phyloP scores from a whole-genome alignment of 2,797 vertebrate genomes.

The Lacerta bilineata region DNA sequence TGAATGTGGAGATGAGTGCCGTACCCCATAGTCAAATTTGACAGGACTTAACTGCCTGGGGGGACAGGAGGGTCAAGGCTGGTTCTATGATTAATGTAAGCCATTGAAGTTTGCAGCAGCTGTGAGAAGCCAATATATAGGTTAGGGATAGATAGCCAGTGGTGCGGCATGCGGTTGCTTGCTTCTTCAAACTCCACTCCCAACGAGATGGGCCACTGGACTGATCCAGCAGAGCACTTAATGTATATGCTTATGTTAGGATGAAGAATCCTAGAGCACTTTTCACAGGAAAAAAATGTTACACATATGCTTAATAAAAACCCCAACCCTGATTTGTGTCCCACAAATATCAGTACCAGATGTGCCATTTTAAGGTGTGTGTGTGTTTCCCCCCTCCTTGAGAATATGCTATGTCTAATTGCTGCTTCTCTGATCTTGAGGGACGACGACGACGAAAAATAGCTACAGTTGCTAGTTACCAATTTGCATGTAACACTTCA shows the following conservation, averaged over 20 bases:
- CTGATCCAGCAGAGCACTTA: no score
- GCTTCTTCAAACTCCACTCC: no score
- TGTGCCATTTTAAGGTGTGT: neutral
- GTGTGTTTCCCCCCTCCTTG: neutral
- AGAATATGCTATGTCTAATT: neutral
- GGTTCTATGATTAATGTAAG: no score
- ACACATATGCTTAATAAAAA: neutral
- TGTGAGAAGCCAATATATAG: no score
- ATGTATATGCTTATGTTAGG: neutral
- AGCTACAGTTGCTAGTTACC: conserved; percentile 26
- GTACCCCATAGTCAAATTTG: no score
- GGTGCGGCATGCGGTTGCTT: no score
- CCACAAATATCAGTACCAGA: neutral
- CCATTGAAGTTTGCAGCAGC: no score
- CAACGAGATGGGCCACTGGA: no score
- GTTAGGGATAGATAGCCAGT: no score
- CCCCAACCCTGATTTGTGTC: neutral
- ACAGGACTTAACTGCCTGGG: no score
- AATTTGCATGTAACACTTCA: conserved; percentile 50
- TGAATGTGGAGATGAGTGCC: no score
- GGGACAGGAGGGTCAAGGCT: no score
- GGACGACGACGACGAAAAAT: neutral
- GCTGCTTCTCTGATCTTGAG: neutral
- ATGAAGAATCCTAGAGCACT: neutral
- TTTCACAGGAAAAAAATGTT: neutral